Conservation (phyloP, 53 echinoderm and acorn worm genomes). For the Patiria pectinifera region DNA sequence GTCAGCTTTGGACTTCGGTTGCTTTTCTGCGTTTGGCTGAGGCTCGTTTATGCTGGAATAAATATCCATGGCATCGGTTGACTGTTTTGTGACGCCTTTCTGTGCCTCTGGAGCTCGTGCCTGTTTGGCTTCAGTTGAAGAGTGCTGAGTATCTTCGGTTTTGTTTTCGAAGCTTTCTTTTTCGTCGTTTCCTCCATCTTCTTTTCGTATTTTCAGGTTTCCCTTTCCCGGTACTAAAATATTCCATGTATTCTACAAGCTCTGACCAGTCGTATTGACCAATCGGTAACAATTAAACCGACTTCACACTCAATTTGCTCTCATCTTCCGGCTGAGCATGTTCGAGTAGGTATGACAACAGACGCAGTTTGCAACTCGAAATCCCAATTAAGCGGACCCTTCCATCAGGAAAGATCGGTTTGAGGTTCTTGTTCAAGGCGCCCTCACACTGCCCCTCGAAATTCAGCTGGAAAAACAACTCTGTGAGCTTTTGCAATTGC, state of each 20-base stretch:
- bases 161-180: neutral
- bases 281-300: constrained; percentile 19
- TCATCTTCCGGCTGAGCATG: neutral
- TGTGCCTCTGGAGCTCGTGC: neutral
- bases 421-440: neutral
- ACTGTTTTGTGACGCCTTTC: neutral
- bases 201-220: neutral
- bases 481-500: neutral
- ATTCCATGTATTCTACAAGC: neutral
- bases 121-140: neutral
- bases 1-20: no score
- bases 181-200: neutral
- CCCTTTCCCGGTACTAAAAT: neutral
- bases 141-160: neutral
- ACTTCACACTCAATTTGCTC: neutral
- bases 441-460: neutral
- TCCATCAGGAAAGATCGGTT: no score
- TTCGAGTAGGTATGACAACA: constrained; percentile 11
- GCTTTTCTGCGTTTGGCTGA: neutral
- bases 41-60: neutral
- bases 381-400: constrained; percentile 10
- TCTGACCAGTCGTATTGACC: neutral
- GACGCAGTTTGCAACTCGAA: neutral
- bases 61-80: neutral
- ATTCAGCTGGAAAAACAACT: neutral